A percentile compares a stretch with the other conserved stretches of the same genome.
Evolutionary conservation across 2,797 vertebrate species (phyloP).

Genomic region (Pterois miles): DNA sequence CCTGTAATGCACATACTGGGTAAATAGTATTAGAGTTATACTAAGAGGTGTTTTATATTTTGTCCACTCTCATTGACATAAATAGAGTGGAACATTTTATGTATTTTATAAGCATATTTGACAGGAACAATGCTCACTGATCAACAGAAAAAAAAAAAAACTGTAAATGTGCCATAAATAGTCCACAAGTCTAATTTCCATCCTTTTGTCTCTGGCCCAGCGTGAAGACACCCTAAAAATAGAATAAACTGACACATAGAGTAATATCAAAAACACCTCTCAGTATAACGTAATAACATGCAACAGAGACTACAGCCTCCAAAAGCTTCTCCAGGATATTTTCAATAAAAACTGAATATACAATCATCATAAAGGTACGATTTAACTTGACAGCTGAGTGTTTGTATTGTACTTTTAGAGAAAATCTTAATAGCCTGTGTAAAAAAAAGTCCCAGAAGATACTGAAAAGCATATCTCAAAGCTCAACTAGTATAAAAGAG

Average conservation of each 20-base stretch:
- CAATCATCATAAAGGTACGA: not conserved
- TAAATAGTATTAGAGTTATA: not conserved
- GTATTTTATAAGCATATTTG: not conserved
- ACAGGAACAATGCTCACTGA: not conserved
- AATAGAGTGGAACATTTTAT: not conserved
- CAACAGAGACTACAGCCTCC: not conserved
- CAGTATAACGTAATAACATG: not conserved
- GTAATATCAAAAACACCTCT: not conserved
- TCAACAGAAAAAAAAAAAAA: not conserved
- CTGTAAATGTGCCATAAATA: not conserved
- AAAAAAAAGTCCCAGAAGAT: slow-evolving; percentile 18
- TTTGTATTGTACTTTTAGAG: too few relatives aligned
- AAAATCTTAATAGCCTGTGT: too few relatives aligned
- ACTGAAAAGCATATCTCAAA: slow-evolving; percentile 12
- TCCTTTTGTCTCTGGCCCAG: not conserved
- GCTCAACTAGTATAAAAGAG: slow-evolving; percentile 37
- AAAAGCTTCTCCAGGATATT: not conserved
- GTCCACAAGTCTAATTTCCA: not conserved
- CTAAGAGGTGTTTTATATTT: not conserved
- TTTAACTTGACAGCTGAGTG: not conserved
- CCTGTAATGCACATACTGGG: not conserved
- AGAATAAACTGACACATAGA: not conserved
- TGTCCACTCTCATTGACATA: not conserved
- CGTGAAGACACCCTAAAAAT: not conserved
- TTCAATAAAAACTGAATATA: not conserved